Base-by-base conservation (phyloP, 2,888 invertebrate species). In the Ariolimax columbianus region DNA sequence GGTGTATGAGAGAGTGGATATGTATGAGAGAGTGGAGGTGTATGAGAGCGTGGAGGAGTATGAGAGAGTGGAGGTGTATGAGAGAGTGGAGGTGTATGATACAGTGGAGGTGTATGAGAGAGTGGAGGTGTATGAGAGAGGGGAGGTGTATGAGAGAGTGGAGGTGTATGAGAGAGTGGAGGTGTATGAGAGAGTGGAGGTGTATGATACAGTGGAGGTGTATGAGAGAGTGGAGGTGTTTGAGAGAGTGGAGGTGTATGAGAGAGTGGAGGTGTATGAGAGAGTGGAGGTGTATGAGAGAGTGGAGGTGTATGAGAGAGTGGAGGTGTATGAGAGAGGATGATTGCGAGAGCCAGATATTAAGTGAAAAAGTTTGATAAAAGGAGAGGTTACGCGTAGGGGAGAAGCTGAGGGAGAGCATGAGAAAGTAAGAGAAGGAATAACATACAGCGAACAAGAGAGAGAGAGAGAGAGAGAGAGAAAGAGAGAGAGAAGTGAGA, bases 241-340 rank as follows among this genome's bases (percentile, higher is more conserved):
- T n/a, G 40, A 68, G 66, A 80, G 47, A 23, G 30, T 66, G 80
- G 36, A 33, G 40, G n/a, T n/a, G n/a, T n/a, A n/a, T n/a, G n/a
- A n/a, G n/a, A n/a, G n/a, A n/a, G n/a, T n/a, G n/a, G n/a, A n/a
- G n/a, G n/a, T n/a, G n/a, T n/a, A n/a, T n/a, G n/a, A n/a, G n/a
- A n/a, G n/a, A n/a, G n/a, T n/a, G n/a, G n/a, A n/a, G n/a, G n/a
- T n/a, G n/a, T n/a, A n/a, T n/a, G n/a, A n/a, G n/a, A n/a, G n/a
- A n/a, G n/a, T n/a, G n/a, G n/a, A n/a, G n/a, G n/a, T n/a, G n/a
- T n/a, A n/a, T n/a, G n/a, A n/a, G n/a, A n/a, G 40, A 68, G 40
- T 66, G 68, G 23, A 38, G 47, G 81, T 68, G 30, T 19, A 30
- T 68, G 30, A 70, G 23, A 47, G 40, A 47, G 70, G 40, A 30